Evolutionary conservation across 2,797 vertebrate species (phyloP), one percentile per base, ranked within the genome.

Genomic region (Hoplostethus atlanticus): DNA sequence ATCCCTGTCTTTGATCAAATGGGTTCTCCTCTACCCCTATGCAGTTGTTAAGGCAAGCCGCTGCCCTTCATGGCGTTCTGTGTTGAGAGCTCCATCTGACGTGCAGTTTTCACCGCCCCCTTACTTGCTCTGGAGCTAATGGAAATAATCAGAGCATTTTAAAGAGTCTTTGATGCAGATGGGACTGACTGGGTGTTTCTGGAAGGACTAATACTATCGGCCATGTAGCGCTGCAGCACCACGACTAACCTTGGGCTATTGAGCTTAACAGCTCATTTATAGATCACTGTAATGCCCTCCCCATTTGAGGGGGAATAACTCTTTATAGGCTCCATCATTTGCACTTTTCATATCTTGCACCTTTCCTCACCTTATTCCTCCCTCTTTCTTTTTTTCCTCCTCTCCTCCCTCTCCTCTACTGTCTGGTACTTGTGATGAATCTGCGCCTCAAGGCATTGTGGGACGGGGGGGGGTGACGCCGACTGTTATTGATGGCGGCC

Each of bases 191-290:
- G 65, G 62, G 73, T 79, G 57, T 76, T 71, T 83, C 68, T 73
- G 69, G 56, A 76, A 64, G 68, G 68, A 81, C 77, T 68, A 79
- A 77, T 79, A 64, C 60, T 65, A 55, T 74, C 74, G 53, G 67
- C 73, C 60, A n/a, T 73, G 76, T 71, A 77, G 59, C 51, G 78
- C 60, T 66, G 74, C 16, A 67, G 67, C 53, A 62, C 65, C 75
- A 71, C 54, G 44, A 88, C 89, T 94, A 93, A 94, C 93, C 90
- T 81, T 88, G 90, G 92, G 93, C 94, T 94, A 91, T 95, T 94
- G 91, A 95, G 93, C 91, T 91, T 89, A 86, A 93, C 90, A 88
- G 91, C 85, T 87, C 80, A 85, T 95, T 95, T 92, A 92, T 91
- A 88, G 91, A 93, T 94, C 72, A 81, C 44, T 53, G 74, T 94